Evolutionary conservation across 2,113 vertebrate genomes (phyloP).

Genomic region (Sceloporus undulatus): DNA sequence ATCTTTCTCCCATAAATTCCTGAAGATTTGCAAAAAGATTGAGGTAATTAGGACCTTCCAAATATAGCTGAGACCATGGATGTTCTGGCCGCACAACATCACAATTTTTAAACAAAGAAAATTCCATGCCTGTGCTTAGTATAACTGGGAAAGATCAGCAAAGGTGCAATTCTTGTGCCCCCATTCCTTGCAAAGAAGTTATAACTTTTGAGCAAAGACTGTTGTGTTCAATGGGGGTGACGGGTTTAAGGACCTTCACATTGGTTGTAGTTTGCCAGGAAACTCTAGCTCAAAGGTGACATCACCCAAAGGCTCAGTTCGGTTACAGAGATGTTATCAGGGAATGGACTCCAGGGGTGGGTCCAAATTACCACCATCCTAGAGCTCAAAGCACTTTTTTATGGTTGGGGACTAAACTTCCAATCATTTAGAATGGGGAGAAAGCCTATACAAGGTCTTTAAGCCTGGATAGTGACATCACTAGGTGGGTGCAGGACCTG

Average conservation of each 20-base stretch:
- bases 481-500: no score
- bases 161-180: neutral
- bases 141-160: neutral
- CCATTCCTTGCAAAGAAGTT: neutral
- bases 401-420: no score
- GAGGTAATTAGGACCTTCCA: conserved; percentile 44
- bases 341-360: no score
- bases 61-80: neutral
- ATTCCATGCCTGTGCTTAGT: neutral
- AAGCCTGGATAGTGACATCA: no score
- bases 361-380: no score
- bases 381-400: no score
- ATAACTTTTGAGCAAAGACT: neutral
- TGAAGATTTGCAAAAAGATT: conserved; percentile 54
- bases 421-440: no score
- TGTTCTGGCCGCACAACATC: neutral
- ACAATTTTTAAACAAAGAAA: neutral
- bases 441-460: no score
- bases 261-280: neutral
- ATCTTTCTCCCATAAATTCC: conserved; percentile 60
- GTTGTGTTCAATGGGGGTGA: neutral
- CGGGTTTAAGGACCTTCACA: neutral
- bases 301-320: no score
- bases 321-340: no score
- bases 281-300: no score